Base-by-base conservation (phyloP, 2,888 invertebrate genomes). In the Proisotoma minuta region DNA sequence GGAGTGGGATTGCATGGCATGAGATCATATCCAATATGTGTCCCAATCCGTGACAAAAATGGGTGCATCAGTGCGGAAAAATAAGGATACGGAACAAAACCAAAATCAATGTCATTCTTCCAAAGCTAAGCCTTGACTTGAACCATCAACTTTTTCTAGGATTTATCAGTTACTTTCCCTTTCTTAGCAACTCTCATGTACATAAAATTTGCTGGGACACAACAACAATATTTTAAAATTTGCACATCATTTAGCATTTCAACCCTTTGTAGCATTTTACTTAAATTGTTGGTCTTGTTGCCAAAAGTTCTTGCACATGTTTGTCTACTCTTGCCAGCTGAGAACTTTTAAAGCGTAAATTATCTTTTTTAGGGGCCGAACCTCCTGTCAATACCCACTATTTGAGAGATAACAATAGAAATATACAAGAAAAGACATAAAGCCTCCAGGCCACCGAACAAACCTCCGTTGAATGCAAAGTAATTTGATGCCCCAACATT, bases 51-150 rank as follows among this genome's bases (percentile, higher is more conserved):
- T 10, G 57, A 58, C 57, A 57, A 62, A 58, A 62, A 58, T 57
- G 47, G 49, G 62, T 39, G 52, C 62, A 62, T 27, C 62, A 62
- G 58, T 58, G 58, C 58, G 58, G 28, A 62, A 62, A 62, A 62
- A 62, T 51, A 18, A 29, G 57, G 57, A 62, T 56, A 57, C 52
- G 50, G 53, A 57, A n/a, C n/a, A n/a, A n/a, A n/a, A n/a, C n/a
- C n/a, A n/a, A n/a, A n/a, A n/a, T n/a, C n/a, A n/a, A n/a, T n/a
- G n/a, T n/a, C n/a, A n/a, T n/a, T n/a, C n/a, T n/a, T n/a, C n/a
- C n/a, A n/a, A n/a, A n/a, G n/a, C n/a, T n/a, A n/a, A n/a, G n/a
- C n/a, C n/a, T n/a, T n/a, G n/a, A n/a, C n/a, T n/a, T n/a, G n/a
- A n/a, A n/a, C n/a, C n/a, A n/a, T n/a, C n/a, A n/a, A n/a, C n/a